Conservation (phyloP, 2,113 vertebrate genomes). For the Mesembrinibis cayennensis region DNA sequence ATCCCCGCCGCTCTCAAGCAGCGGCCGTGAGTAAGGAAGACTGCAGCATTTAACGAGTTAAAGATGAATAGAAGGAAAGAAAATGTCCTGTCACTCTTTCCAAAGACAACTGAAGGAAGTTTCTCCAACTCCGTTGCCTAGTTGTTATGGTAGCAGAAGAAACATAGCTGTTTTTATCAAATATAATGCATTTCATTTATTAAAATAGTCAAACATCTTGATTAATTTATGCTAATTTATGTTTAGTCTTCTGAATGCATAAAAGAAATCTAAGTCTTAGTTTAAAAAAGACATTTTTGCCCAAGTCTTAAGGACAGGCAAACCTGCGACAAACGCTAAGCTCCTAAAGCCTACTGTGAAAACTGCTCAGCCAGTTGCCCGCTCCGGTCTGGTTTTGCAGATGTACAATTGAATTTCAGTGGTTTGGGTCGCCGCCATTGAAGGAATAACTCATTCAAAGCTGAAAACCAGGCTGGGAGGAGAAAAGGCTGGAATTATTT, state of each 20-base stretch:
- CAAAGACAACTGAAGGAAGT: background rate
- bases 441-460: background rate
- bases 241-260: conserved; percentile 22
- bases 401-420: background rate
- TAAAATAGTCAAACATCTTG: conserved; percentile 31
- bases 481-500: background rate
- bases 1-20: background rate
- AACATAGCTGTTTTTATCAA: background rate
- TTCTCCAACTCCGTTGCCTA: background rate
- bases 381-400: background rate
- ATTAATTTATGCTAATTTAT: conserved; percentile 53
- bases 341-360: background rate
- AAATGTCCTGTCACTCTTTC: background rate
- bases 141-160: background rate
- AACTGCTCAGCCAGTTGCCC: background rate
- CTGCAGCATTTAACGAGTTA: background rate
- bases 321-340: background rate
- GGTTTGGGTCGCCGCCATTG: background rate
- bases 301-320: background rate
- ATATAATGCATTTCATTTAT: conserved; percentile 16
- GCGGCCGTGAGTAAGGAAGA: background rate
- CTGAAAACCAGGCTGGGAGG: background rate
- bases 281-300: background rate
- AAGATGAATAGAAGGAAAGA: background rate
- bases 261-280: background rate